A percentile compares a stretch with the other conserved stretches of the same genome.
Conservation (phyloP, 1,140 invertebrate genomes). For the Drosophila malerkotliana region DNA sequence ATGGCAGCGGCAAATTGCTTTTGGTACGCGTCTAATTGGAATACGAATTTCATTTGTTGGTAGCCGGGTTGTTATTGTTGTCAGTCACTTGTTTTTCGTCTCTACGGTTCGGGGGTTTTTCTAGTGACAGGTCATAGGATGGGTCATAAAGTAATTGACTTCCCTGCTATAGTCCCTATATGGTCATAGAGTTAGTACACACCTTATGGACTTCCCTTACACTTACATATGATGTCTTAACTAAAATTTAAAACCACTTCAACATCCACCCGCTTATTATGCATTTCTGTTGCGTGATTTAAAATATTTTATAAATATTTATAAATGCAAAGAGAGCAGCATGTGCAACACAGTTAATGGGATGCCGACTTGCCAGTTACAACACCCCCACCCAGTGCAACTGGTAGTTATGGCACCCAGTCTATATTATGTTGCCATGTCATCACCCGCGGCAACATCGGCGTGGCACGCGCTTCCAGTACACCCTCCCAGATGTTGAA, state of each 20-base stretch:
- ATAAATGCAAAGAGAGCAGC: slow-evolving; percentile 48
- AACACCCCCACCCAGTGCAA: slow-evolving; percentile 39
- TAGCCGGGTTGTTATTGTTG: slow-evolving; percentile 26
- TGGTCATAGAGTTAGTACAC: background rate
- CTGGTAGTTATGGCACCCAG: slow-evolving; percentile 43
- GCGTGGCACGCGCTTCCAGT: slow-evolving; percentile 3
- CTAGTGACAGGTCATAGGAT: slow-evolving; percentile 64
- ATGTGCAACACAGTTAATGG: slow-evolving; percentile 44
- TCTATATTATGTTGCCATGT: slow-evolving; percentile 46
- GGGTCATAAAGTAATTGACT: background rate
- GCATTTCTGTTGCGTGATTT: slow-evolving; percentile 30
- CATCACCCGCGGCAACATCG: slow-evolving; percentile 3
- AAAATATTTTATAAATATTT: slow-evolving; percentile 58
- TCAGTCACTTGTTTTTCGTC: slow-evolving; percentile 12
- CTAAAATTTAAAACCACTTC: background rate
- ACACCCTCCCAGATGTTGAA: background rate
- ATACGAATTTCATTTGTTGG: slow-evolving; percentile 67
- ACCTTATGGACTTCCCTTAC: background rate
- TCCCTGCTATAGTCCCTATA: background rate
- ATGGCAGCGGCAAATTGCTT: slow-evolving; percentile 66
- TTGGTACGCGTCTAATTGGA: slow-evolving; percentile 76
- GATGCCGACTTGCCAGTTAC: slow-evolving; percentile 16
- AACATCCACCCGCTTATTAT: background rate
- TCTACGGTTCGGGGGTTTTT: slow-evolving; percentile 29
- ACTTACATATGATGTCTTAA: background rate